Evolutionary conservation across 2,797 vertebrate genomes (phyloP).

Genomic region (Hoplostethus atlanticus): DNA sequence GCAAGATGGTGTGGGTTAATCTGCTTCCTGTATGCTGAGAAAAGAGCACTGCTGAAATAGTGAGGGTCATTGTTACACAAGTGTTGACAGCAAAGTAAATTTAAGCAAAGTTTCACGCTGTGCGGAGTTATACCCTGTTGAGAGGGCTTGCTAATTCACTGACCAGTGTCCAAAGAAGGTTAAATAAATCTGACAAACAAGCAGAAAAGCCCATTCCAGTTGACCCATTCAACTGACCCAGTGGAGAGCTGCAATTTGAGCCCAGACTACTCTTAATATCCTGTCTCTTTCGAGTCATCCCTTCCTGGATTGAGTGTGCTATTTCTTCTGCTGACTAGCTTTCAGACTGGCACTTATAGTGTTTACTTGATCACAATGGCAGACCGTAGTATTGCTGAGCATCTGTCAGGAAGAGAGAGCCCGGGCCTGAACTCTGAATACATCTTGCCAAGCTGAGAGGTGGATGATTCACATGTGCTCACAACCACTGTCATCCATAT

Average conservation of each 20-base stretch:
- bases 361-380: slow-evolving; percentile 35
- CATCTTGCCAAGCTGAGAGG: slow-evolving; percentile 35
- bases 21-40: slow-evolving; percentile 73
- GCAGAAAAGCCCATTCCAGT: slow-evolving; percentile 17
- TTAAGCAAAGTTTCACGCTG: slow-evolving; percentile 17
- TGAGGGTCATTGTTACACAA: background rate
- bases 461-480: slow-evolving; percentile 57
- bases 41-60: slow-evolving; percentile 48
- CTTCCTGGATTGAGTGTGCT: background rate
- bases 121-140: background rate
- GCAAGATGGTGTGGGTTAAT: slow-evolving; percentile 48
- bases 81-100: slow-evolving; percentile 20
- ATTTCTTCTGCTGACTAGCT: slow-evolving; percentile 10
- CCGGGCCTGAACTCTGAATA: slow-evolving; percentile 10
- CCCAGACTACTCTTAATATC: slow-evolving; percentile 3
- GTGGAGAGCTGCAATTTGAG: slow-evolving; percentile 15
- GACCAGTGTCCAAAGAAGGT: background rate
- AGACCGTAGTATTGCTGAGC: slow-evolving; percentile 8
- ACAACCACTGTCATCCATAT: slow-evolving; percentile 45
- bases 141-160: slow-evolving; percentile 10
- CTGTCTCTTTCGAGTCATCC: background rate
- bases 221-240: background rate
- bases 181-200: slow-evolving; percentile 32
- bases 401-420: slow-evolving; percentile 28
- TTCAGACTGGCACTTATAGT: slow-evolving; percentile 30